Conservation (phyloP, 2,888 invertebrate genomes). For the Pediacus dermestoides region DNA sequence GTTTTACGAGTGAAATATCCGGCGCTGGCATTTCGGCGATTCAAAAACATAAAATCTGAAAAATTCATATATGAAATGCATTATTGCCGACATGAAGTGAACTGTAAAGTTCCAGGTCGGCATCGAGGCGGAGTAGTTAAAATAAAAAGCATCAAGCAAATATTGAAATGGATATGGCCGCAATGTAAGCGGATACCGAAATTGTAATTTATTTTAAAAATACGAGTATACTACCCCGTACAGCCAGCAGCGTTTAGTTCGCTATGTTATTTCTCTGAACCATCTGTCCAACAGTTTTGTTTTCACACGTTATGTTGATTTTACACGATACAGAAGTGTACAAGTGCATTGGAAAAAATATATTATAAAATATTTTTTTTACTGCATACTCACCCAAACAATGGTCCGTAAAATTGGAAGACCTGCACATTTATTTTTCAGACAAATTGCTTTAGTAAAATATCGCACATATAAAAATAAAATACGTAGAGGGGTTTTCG, state of each 20-base stretch:
- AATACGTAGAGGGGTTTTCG: slow-evolving; percentile 14
- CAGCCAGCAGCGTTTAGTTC: slow-evolving; percentile 30
- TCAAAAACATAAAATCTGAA: slow-evolving; percentile 21
- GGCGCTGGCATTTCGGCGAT: too few species aligned
- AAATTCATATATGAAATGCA: slow-evolving; percentile 24
- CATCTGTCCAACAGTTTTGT: slow-evolving; percentile 40
- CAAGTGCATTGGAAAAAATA: slow-evolving; percentile 3
- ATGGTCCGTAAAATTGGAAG: slow-evolving; percentile 27
- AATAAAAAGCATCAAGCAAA: slow-evolving; percentile 14
- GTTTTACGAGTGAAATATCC: too few species aligned
- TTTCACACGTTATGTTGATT: slow-evolving; percentile 45
- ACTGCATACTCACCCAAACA: slow-evolving; percentile 11
- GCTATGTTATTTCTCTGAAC: slow-evolving; percentile 35
- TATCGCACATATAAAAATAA: slow-evolving; percentile 27
- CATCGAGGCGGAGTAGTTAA: slow-evolving; percentile 14
- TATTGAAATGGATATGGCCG: slow-evolving; percentile 8
- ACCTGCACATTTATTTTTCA: slow-evolving; percentile 18
- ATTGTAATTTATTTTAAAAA: slow-evolving; percentile 37
- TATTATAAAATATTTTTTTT: not conserved
- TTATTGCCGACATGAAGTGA: slow-evolving; percentile 18
- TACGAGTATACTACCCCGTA: slow-evolving; percentile 30
- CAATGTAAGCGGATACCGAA: slow-evolving; percentile 8
- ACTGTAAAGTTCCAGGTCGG: slow-evolving; percentile 16
- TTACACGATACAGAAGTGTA: slow-evolving; percentile 35
- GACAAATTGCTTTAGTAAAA: slow-evolving; percentile 22